Evolutionary conservation across 2,797 vertebrate genomes (phyloP).

Genomic region (Sparus aurata): DNA sequence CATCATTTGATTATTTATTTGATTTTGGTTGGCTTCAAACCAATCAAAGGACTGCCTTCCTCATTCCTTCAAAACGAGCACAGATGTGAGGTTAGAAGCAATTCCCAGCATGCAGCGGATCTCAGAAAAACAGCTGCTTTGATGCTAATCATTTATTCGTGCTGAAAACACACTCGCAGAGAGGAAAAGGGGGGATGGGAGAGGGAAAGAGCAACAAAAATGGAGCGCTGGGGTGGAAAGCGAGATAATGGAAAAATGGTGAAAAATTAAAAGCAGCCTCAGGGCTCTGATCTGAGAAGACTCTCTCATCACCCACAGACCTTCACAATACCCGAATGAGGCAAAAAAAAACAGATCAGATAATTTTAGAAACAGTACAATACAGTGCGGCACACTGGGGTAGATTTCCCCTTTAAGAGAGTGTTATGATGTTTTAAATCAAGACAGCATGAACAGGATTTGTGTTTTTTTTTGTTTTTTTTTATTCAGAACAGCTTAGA

Average conservation of each 20-base stretch:
- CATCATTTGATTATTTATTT: not conserved
- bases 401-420: conserved; percentile 41
- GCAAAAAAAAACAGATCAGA: conserved; percentile 27
- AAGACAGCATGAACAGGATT: not conserved
- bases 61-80: not conserved
- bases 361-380: conserved; percentile 14
- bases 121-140: conserved; percentile 33
- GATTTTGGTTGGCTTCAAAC: not conserved
- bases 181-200: not conserved
- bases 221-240: not conserved
- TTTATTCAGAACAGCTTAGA: not conserved
- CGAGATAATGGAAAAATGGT: conserved; percentile 1
- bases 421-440: not conserved
- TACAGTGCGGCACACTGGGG: not conserved
- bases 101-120: conserved; percentile 15
- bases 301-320: conserved; percentile 9
- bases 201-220: not conserved
- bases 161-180: not conserved
- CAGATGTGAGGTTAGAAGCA: conserved; percentile 8
- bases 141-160: conserved; percentile 9
- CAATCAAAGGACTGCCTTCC: not conserved
- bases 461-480: not conserved
- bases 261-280: conserved; percentile 36
- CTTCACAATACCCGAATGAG: conserved; percentile 15
- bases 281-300: conserved; percentile 5